Percentiles rank a stretch among this genome's conserved stretches.
phyloP scores from a whole-genome alignment of 2,888 invertebrate genomes.

The Lumbricus terrestris region DNA sequence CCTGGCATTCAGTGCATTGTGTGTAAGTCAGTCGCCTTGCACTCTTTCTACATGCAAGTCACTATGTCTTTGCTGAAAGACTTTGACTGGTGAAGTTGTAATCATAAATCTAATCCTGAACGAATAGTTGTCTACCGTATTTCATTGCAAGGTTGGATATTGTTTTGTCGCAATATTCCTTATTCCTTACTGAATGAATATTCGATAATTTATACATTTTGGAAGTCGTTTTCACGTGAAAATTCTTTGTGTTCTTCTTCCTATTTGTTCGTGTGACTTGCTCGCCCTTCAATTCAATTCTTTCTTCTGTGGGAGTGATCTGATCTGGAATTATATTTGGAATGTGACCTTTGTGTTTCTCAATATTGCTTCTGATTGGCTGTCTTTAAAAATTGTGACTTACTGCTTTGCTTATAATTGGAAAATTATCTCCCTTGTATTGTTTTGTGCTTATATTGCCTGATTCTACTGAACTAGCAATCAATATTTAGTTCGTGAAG shows the following conservation, averaged over 20 bases:
- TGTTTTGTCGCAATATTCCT: background rate
- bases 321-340: background rate
- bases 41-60: too few species aligned
- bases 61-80: too few species aligned
- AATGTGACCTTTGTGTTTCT: background rate
- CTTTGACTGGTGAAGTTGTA: too few species aligned
- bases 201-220: background rate
- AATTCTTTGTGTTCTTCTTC: background rate
- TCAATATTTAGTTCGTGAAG: background rate
- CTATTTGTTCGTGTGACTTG: background rate
- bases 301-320: background rate
- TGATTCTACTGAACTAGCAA: background rate
- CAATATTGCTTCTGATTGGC: background rate
- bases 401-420: background rate
- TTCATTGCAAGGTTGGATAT: background rate
- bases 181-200: too few species aligned
- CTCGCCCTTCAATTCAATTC: background rate
- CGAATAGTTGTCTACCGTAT: too few species aligned
- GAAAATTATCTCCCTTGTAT: background rate
- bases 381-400: background rate
- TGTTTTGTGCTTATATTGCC: background rate
- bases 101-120: too few species aligned
- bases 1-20: too few species aligned
- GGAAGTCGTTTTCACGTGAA: background rate
- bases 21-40: too few species aligned